Percentiles rank a stretch among this genome's conserved stretches.
Evolutionary conservation across 2,888 invertebrate genomes (phyloP).

Genomic region (Phania funesta): DNA sequence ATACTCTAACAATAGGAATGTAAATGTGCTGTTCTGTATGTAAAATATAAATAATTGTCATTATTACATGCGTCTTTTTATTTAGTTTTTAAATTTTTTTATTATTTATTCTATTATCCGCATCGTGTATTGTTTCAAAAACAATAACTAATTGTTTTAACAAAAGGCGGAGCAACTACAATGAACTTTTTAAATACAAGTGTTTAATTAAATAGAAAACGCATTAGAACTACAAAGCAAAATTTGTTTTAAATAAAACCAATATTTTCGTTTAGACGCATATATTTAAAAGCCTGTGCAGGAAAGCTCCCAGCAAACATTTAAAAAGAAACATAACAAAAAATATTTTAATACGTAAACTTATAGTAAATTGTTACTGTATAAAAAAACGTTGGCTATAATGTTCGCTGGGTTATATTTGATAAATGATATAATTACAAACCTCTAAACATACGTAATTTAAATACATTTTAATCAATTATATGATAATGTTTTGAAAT

Average conservation of each 20-base stretch:
- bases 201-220: too few species aligned
- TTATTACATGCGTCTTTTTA: constrained; percentile 52
- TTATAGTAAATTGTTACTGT: not conserved
- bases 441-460: not conserved
- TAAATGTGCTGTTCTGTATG: constrained; percentile 9
- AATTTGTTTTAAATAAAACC: too few species aligned
- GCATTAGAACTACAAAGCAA: too few species aligned
- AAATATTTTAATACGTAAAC: constrained; percentile 22
- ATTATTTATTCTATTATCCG: not conserved
- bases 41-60: constrained; percentile 38
- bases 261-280: too few species aligned
- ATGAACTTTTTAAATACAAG: too few species aligned
- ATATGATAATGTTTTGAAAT: not conserved
- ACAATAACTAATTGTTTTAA: constrained; percentile 50
- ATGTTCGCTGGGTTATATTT: constrained; percentile 14
- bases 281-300: too few species aligned
- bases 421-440: not conserved
- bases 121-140: constrained; percentile 34
- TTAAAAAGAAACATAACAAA: too few species aligned
- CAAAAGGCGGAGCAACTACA: constrained; percentile 48
- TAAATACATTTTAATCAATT: not conserved
- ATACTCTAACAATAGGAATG: too few species aligned
- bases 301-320: too few species aligned
- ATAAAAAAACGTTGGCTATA: not conserved
- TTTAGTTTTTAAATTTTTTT: not conserved